Evolutionary conservation across 2,797 vertebrate species (phyloP), one percentile per base, ranked within the genome.

Genomic region (Saxicola maurus): DNA sequence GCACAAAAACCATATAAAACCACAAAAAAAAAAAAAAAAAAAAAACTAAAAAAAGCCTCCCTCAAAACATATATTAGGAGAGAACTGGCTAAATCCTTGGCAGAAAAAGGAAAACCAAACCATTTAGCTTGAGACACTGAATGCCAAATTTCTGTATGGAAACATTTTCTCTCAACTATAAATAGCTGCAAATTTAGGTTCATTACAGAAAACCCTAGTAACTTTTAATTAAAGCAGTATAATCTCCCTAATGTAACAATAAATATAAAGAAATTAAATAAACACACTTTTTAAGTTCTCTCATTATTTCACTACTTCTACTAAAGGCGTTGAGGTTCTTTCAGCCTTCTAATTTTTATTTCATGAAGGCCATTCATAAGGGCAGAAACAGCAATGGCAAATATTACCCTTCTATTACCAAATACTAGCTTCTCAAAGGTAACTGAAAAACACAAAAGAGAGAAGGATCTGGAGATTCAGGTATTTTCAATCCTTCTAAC

Each of bases 111-210:
- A 90, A 92, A 91, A 53, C 25, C 46, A 57, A 64, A 85, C 67
- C 55, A 71, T 78, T 87, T 72, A 88, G 72, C 62, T 51, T 67
- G 33, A 89, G 30, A 86, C 21, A 55, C 1, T 2, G 3, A 86
- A 83, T 89, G 92, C 77, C 92, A 92, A 86, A 92, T 87, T 94
- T 91, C 56, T 87, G 52, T 43, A 90, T 17, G 74, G 87, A 94
- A 96, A 94, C 55, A 84, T 91, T 92, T 88, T 82, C 51, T 61
- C 56, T 57, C 42, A 65, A 37, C 85, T 91, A 95, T 84, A 95
- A 92, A 94, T 93, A 91, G 91, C 66, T 81, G 60, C 77, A 94
- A 94, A 94, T 42, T 91, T 43, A 84, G 43, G 40, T 93, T 92
- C 87, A 82, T 88, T 92, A 90, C 0, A 94, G 81, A 93, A 96